Evolutionary conservation across 1,140 invertebrate species (phyloP).

Genomic region (Bemisia tabaci): DNA sequence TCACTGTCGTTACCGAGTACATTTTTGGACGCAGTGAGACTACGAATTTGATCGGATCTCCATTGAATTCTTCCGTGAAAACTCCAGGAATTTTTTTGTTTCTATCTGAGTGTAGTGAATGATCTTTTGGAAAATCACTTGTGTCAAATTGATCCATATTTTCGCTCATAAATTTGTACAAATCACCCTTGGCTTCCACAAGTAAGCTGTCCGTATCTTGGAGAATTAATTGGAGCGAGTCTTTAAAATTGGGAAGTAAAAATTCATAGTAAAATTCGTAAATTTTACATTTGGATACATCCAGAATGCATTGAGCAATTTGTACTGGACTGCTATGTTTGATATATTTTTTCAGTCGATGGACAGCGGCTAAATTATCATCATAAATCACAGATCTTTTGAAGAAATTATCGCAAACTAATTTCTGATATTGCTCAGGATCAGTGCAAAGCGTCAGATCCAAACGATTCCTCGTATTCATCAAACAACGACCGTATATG

Average conservation of each 20-base stretch:
- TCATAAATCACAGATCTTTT: neutral
- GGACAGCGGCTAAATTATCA: neutral
- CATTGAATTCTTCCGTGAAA: neutral
- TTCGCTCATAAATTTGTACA: neutral
- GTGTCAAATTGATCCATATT: neutral
- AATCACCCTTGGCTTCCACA: too few relatives aligned
- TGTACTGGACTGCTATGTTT: neutral
- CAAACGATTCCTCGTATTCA: constrained; percentile 31
- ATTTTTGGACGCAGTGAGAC: neutral
- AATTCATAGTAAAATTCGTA: neutral
- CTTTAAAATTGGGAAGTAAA: too few relatives aligned
- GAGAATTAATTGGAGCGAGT: neutral
- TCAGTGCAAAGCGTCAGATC: constrained; percentile 5
- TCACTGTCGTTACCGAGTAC: neutral
- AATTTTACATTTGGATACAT: neutral
- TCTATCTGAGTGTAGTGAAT: neutral
- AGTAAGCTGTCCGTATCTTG: neutral
- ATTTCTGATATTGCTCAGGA: neutral
- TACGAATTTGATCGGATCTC: neutral
- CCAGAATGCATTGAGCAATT: neutral
- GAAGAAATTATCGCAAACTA: neutral
- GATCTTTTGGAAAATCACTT: neutral
- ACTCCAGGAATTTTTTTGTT: neutral
- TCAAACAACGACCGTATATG: constrained; percentile 34
- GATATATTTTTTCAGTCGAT: neutral